phyloP scores from a whole-genome alignment of 53 echinoderm and acorn worm species.

The Hippasteria phrygiana region DNA sequence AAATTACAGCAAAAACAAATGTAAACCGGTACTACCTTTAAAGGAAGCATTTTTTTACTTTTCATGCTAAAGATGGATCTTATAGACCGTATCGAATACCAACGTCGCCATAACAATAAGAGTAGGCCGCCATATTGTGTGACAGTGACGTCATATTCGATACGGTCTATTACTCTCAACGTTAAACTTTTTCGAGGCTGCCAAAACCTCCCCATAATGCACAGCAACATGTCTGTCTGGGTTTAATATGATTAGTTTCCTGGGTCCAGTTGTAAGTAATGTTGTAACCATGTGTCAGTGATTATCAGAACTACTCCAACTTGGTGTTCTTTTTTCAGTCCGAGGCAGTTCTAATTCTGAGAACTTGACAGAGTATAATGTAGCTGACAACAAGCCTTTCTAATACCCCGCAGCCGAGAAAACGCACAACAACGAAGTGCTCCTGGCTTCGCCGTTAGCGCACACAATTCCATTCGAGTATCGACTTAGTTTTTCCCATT shows the following conservation, averaged over 20 bases:
- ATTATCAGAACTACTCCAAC: not conserved
- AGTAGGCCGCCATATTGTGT: too few species aligned
- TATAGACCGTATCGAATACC: too few species aligned
- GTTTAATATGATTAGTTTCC: not conserved
- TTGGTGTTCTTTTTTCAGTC: not conserved
- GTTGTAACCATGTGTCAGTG: not conserved
- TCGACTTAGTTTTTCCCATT: constrained; percentile 24
- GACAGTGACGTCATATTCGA: too few species aligned
- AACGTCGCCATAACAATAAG: too few species aligned
- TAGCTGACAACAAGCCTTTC: not conserved
- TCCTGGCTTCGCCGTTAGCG: not conserved
- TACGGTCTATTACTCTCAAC: too few species aligned
- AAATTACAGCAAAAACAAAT: too few species aligned
- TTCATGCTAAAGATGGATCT: too few species aligned
- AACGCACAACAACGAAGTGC: not conserved
- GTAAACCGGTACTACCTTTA: too few species aligned
- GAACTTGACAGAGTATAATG: constrained; percentile 15
- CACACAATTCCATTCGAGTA: constrained; percentile 11
- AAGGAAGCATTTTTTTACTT: too few species aligned
- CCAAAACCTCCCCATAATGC: too few species aligned
- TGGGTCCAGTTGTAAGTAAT: not conserved
- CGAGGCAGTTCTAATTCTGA: not conserved
- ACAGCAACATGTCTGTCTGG: not conserved
- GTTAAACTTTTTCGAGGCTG: too few species aligned
- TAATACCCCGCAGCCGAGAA: not conserved